Evolutionary conservation across 2,797 vertebrate genomes (phyloP).

Genomic region (Uromys caudimaculatus): DNA sequence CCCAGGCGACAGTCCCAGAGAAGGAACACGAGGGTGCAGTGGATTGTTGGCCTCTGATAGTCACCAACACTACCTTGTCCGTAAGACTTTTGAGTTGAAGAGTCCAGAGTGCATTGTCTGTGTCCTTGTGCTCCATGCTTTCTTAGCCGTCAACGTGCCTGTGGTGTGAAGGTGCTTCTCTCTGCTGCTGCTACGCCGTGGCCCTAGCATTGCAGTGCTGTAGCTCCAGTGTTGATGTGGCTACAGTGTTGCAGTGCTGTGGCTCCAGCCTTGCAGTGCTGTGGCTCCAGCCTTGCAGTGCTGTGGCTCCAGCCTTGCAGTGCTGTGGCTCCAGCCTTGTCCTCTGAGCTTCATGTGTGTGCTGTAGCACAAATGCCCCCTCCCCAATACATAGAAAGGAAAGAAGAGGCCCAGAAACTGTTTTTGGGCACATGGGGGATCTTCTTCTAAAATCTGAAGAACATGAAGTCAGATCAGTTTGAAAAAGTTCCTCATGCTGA

Average conservation of each 20-base stretch:
- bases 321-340: too few species aligned
- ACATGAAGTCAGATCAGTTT: slow-evolving; percentile 34
- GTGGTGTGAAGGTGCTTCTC: neutral
- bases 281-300: too few species aligned
- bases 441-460: slow-evolving; percentile 59
- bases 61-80: neutral
- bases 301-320: too few species aligned
- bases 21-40: neutral
- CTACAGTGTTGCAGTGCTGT: too few species aligned
- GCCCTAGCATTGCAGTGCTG: too few species aligned
- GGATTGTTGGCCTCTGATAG: neutral
- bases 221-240: neutral
- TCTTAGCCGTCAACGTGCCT: neutral
- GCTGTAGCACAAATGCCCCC: neutral
- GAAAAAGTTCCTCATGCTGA: neutral
- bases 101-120: neutral
- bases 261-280: neutral
- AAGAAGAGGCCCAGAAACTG: neutral
- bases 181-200: neutral
- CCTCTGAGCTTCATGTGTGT: neutral
- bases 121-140: neutral
- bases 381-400: neutral
- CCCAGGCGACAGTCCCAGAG: slow-evolving; percentile 15
- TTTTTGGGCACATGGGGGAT: neutral
- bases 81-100: neutral